These are phyloP conservation scores for Athalia circularis DNA, from an alignment of 2,888 invertebrate genomes.

Conservation along the genomic window DNA sequence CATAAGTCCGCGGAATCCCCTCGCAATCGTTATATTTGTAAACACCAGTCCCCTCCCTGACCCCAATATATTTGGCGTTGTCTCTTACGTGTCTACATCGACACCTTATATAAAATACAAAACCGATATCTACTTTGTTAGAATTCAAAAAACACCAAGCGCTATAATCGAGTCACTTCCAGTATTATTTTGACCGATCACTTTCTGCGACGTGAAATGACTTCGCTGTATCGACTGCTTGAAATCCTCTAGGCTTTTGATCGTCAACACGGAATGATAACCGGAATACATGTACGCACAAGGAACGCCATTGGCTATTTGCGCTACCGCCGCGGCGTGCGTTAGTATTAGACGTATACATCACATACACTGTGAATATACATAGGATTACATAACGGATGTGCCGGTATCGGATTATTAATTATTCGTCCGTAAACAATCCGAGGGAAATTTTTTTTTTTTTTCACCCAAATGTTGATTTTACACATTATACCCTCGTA, in stretches of 20 bases:
- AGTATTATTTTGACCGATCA: background rate
- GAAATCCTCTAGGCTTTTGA: background rate
- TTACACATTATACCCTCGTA: background rate
- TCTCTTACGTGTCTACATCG: too few species aligned
- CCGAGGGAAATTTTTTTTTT: constrained; percentile 31
- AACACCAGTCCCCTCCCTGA: constrained; percentile 39
- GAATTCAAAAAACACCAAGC: too few species aligned
- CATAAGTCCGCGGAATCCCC: constrained; percentile 61
- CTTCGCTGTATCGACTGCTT: background rate
- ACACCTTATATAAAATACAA: too few species aligned
- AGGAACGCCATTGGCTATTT: constrained; percentile 40
- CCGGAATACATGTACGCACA: background rate
- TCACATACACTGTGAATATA: background rate
- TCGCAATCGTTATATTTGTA: constrained; percentile 64
- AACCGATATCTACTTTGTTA: too few species aligned
- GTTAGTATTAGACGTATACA: background rate
- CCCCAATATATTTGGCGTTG: background rate
- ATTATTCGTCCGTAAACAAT: constrained; percentile 19
- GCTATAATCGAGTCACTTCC: constrained; percentile 21
- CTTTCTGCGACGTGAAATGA: background rate
- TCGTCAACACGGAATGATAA: constrained; percentile 17
- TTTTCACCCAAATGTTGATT: constrained; percentile 12
- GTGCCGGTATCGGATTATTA: constrained; percentile 16
- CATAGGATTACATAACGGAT: background rate
- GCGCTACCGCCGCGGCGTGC: constrained; percentile 12